Evolutionary conservation across 2,888 invertebrate species (phyloP), one percentile per base, ranked within the genome.

Genomic region (Eudemis profundana): DNA sequence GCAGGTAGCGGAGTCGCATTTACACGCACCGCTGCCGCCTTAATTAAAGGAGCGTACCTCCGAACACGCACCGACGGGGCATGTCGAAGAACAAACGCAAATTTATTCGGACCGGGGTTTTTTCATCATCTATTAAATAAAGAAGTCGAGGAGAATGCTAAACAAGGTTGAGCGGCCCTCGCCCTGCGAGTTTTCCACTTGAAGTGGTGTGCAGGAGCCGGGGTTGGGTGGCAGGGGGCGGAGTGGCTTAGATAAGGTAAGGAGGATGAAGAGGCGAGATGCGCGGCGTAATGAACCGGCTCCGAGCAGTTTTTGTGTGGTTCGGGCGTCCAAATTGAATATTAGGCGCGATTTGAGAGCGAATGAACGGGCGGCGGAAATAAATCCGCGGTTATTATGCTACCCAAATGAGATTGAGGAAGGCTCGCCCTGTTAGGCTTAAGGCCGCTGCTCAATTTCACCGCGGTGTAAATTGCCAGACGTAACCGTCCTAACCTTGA

Each of bases 51-150:
- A 82, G 82, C 84, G 79, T 81, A 85, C 84, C 83, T 85, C 84
- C 79, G 77, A 85, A 83, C 82, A 81, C 82, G 81, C 82, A 82
- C 80, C 82, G 82, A 81, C 80, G 77, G 79, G 79, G 82, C 82
- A 82, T 85, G 88, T 87, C 85, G 84, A 78, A 83, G 86, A 85
- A 89, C 86, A 86, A 89, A 88, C 86, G 86, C 82, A 87, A 89
- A 90, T 89, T 89, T 90, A 91, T 90, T 89, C 89, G 82, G 85
- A 87, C 85, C 86, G 84, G 86, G 85, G 84, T 85, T 86, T 85
- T 89, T 89, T 87, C 85, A 86, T 89, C 87, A 90, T 89, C 90
- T 89, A 90, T 91, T 91, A 91, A 91, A 90, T 90, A 91, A 91
- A 90, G 90, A 90, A 89, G 87, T 87, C 86, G 90, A 84, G 87